phyloP scores from a whole-genome alignment of 64 coral and sea anemone genomes.

The Stichodactyla mertensii region DNA sequence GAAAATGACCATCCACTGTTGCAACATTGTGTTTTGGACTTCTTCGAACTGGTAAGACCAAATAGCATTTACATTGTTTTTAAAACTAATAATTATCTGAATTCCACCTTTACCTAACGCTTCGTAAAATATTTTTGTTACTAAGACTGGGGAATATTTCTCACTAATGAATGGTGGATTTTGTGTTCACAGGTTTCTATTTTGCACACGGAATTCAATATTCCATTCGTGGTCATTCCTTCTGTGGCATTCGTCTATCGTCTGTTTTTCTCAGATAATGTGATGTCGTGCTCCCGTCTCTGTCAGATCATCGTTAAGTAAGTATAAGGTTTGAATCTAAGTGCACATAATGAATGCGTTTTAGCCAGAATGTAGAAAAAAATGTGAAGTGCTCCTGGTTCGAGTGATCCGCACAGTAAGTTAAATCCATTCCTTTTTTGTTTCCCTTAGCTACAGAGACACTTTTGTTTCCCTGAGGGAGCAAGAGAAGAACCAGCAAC shows the following conservation, averaged over 20 bases:
- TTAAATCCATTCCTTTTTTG: neutral
- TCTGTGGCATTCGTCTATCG: conserved; percentile 73
- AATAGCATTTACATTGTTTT: neutral
- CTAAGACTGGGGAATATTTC: too few relatives aligned
- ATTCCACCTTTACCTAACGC: too few relatives aligned
- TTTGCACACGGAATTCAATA: conserved; percentile 50
- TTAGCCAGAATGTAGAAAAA: too few relatives aligned
- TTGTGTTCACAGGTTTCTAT: conserved; percentile 37
- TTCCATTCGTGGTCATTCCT: conserved; percentile 78
- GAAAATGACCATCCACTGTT: conserved; percentile 75
- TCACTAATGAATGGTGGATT: neutral
- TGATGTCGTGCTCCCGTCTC: conserved; percentile 73
- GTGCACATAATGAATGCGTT: too few relatives aligned
- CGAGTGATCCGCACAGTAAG: too few relatives aligned
- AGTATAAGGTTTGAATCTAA: conserved; percentile 6
- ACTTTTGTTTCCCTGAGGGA: conserved; percentile 23
- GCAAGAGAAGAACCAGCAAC: neutral
- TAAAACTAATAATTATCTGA: too few relatives aligned
- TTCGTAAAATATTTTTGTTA: too few relatives aligned
- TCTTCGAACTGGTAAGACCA: conserved; percentile 82
- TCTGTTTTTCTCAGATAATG: conserved; percentile 79
- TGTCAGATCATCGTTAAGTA: conserved; percentile 93
- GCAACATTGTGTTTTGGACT: conserved; percentile 78
- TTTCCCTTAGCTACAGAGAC: conserved; percentile 32
- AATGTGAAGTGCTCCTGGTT: too few relatives aligned